Evolutionary conservation across 1,140 invertebrate genomes (phyloP), one percentile per base, ranked within the genome.

Genomic region (Lineus longissimus): DNA sequence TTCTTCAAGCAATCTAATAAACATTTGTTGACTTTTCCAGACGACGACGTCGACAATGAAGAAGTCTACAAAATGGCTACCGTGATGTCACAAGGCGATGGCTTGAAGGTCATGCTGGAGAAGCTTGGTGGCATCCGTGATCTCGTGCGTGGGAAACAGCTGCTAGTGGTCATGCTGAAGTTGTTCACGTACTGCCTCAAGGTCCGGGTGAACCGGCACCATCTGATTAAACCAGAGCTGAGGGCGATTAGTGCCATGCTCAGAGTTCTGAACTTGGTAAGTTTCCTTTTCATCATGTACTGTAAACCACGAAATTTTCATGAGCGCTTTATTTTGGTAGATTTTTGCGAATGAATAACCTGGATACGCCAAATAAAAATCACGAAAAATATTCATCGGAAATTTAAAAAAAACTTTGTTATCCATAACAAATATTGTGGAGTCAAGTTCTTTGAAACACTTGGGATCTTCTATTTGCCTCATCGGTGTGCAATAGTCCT

Each of bases 31-130:
- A n/a, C n/a, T n/a, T n/a, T n/a, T n/a, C n/a, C 73, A 76, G 91
- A 94, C 67, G 90, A 93, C 75, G 89, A 92, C 65, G 89, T 95
- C 0, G 93, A 98, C 77, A 94, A 95, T 70, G 95, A 98, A 78
- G 91, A 95, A 78, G 88, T 95, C 0, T 98, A 95, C 77, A 89
- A 88, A 70, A 85, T 89, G 85, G 86, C 87, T 2, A 85, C 86
- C 73, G 88, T 90, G n/a, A 86, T 95, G 70, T 88, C 87, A 9
- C 86, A 92, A 63, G 92, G 91, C 84, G 91, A 91, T 51, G 95
- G 95, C 0, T 82, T 98, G 1, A 88, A 92, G 73, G 91, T 91
- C 25, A 81, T 82, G 77, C 66, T 84, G 31, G 69, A 78, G 59
- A 77, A 76, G 75, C 78, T 56, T 59, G 67, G 19, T 19, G 33